These are phyloP conservation scores for Metridium senile DNA, from an alignment of 92 coral and sea anemone genomes.

Conservation along the genomic window DNA sequence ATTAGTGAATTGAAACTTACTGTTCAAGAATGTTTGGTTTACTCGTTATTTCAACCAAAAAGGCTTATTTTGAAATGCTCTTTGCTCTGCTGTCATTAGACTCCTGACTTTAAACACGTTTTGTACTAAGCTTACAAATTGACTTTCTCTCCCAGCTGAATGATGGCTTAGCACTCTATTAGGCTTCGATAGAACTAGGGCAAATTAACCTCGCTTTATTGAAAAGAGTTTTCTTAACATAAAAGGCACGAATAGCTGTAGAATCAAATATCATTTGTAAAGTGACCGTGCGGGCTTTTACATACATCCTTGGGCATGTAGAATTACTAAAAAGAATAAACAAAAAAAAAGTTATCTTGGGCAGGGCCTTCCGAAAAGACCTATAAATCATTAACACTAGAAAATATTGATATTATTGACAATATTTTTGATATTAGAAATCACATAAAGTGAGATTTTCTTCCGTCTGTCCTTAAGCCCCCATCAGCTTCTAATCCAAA, in stretches of 20 bases:
- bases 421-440: background rate
- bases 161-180: background rate
- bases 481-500: background rate
- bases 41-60: too few species aligned
- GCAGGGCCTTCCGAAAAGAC: too few species aligned
- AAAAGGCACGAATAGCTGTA: background rate
- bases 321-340: too few species aligned
- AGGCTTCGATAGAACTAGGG: background rate
- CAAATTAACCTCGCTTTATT: background rate
- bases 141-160: background rate
- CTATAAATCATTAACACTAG: too few species aligned
- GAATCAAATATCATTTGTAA: background rate
- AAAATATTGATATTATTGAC: background rate
- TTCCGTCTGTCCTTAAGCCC: too few species aligned
- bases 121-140: background rate
- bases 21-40: too few species aligned
- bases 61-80: background rate
- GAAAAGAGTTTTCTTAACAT: background rate
- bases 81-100: background rate
- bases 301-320: too few species aligned
- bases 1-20: background rate
- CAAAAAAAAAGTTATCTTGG: too few species aligned
- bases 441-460: too few species aligned
- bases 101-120: slow-evolving; percentile 3
- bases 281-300: too few species aligned